These are phyloP conservation scores for Capra hircus DNA, from an alignment of 2,113 vertebrate genomes.

Conservation along the genomic window DNA sequence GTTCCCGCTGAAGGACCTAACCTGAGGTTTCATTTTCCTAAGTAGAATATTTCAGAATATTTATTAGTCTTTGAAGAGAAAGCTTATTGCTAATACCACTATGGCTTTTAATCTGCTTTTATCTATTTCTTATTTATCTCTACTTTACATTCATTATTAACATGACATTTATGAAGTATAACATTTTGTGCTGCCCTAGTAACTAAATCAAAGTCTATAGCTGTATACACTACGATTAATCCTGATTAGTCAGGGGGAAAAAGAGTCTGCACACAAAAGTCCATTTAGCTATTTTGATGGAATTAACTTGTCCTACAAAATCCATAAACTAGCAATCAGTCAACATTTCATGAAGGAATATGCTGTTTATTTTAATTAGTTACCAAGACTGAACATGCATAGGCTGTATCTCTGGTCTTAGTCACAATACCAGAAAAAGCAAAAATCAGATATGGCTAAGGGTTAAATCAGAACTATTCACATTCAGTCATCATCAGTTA, in stretches of 20 bases:
- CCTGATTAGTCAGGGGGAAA: background rate
- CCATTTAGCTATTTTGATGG: background rate
- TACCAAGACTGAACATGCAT: background rate
- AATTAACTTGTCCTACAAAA: background rate
- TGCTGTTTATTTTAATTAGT: background rate
- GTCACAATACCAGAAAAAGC: background rate
- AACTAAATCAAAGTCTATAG: background rate
- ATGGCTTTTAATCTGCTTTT: background rate
- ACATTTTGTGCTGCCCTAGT: background rate
- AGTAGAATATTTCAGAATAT: background rate
- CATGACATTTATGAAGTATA: background rate
- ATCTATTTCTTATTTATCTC: background rate
- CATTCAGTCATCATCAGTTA: background rate
- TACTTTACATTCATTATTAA: background rate
- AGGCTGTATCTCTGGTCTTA: background rate
- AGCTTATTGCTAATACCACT: background rate
- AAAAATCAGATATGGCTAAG: background rate
- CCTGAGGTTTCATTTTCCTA: background rate
- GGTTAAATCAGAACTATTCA: background rate
- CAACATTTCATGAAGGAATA: background rate
- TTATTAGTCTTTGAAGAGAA: background rate
- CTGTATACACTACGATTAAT: background rate
- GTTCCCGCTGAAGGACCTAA: background rate
- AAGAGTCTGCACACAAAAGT: background rate
- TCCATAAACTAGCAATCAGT: background rate